These are phyloP conservation scores for Tokudaia muenninki DNA, from an alignment of 2,797 vertebrate species.

Conservation along the genomic window DNA sequence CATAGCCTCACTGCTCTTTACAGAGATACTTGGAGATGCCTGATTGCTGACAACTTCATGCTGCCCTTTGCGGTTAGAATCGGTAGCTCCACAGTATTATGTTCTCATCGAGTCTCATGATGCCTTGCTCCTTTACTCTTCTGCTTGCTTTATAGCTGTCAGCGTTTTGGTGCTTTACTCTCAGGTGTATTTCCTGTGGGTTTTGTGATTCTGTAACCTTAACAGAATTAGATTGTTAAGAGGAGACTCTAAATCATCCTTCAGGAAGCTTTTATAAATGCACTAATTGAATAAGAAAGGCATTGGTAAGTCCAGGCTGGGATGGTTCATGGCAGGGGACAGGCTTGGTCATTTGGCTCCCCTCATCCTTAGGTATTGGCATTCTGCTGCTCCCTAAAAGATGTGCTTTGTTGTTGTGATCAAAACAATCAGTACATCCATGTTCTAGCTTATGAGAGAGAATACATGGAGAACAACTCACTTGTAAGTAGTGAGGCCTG, in stretches of 20 bases:
- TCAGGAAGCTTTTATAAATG: constrained; percentile 26
- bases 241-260: background rate
- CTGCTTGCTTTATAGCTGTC: constrained; percentile 37
- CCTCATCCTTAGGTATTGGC: background rate
- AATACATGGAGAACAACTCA: background rate
- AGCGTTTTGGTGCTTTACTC: background rate
- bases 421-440: background rate
- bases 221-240: background rate
- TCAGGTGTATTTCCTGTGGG: background rate
- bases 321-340: background rate
- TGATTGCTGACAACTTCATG: background rate
- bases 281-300: background rate
- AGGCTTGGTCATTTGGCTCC: background rate
- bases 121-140: background rate
- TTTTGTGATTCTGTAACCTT: constrained; percentile 36
- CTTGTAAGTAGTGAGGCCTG: background rate
- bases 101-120: background rate
- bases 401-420: background rate
- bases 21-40: background rate
- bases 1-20: background rate
- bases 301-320: background rate
- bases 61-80: background rate
- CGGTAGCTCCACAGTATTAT: background rate
- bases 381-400: background rate
- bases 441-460: background rate